phyloP scores from a whole-genome alignment of 2,113 vertebrate genomes.

The Alectura lathami region DNA sequence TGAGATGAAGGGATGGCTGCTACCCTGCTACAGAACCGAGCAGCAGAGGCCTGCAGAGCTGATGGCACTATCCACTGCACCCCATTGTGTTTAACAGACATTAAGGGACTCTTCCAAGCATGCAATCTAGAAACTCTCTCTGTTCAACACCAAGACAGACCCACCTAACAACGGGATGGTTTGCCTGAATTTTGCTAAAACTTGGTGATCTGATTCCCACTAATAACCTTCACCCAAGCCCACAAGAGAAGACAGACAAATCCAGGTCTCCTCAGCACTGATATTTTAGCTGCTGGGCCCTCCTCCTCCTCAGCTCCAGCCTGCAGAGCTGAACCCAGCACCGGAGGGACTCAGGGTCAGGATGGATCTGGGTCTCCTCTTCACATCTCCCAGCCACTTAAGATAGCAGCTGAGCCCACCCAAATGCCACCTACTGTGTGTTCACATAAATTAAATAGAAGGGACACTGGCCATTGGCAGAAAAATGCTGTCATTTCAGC shows the following conservation, averaged over 20 bases:
- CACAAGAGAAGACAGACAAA: background rate
- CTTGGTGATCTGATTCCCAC: background rate
- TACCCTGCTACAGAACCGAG: background rate
- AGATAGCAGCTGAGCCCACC: background rate
- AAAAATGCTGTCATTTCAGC: background rate
- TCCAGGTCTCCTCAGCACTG: background rate
- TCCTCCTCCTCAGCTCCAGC: background rate
- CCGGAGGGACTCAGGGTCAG: background rate
- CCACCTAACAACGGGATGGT: background rate
- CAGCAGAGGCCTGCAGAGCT: background rate
- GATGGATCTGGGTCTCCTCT: background rate
- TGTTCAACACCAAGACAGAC: background rate
- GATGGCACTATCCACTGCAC: background rate
- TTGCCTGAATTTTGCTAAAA: background rate
- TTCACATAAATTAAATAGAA: background rate
- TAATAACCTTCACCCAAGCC: background rate
- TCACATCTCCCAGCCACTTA: background rate
- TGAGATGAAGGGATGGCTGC: background rate
- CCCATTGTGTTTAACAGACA: background rate
- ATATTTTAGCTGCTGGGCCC: rapidly evolving
- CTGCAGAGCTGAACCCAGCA: background rate
- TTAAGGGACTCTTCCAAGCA: background rate
- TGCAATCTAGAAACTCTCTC: background rate
- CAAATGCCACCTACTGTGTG: background rate
- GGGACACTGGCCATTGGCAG: background rate